Evolutionary conservation across 1,140 invertebrate species (phyloP).

Genomic region (Pinna nobilis): DNA sequence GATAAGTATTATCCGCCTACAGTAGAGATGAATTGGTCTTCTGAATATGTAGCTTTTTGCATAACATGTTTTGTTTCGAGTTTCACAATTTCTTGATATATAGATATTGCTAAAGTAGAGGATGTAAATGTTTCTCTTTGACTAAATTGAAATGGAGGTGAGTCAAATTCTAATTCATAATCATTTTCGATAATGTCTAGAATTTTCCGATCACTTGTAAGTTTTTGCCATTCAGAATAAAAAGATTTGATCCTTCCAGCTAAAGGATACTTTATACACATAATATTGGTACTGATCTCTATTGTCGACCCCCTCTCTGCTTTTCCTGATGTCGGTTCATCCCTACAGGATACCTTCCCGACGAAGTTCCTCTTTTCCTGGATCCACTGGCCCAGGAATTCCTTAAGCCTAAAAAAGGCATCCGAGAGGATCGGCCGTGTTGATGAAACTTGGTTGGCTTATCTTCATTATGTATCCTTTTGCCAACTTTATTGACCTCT

Average conservation of each 20-base stretch:
- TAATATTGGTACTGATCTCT: constrained; percentile 3
- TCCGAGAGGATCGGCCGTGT: too few relatives aligned
- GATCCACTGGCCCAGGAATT: not conserved
- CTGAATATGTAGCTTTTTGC: not conserved
- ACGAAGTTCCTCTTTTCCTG: not conserved
- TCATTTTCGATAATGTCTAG: constrained; percentile 15
- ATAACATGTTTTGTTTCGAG: not conserved
- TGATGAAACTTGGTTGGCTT: not conserved
- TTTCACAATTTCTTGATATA: not conserved
- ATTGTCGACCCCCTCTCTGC: not conserved
- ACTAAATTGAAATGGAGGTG: not conserved
- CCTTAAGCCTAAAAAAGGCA: not conserved
- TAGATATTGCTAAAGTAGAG: not conserved
- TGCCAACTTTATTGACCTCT: not conserved
- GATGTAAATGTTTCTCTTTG: not conserved
- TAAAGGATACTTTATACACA: not conserved
- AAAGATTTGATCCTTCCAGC: constrained; percentile 9
- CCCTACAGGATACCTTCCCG: not conserved
- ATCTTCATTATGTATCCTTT: not conserved
- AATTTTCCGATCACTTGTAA: constrained; percentile 6
- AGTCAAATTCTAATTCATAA: not conserved
- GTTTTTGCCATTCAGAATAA: not conserved
- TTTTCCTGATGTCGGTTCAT: constrained; percentile 5
- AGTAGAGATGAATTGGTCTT: not conserved
- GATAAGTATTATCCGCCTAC: not conserved